Conservation (phyloP, 2,797 vertebrate species). For the Anolis apletophallus region DNA sequence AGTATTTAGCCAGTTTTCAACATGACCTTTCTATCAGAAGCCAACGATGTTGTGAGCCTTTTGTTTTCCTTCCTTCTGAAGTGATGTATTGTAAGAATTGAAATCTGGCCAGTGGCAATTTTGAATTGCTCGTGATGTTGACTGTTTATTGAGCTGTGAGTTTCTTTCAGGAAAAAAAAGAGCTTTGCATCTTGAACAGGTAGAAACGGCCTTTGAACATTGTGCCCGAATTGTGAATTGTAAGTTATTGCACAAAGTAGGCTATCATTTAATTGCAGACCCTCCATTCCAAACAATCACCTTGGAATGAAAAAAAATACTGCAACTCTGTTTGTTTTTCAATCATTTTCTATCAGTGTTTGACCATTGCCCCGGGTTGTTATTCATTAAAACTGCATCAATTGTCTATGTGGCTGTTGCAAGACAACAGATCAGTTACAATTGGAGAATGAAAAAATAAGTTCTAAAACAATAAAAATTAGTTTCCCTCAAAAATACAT, state of each 20-base stretch:
- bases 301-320: conserved; percentile 18
- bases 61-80: background rate
- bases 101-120: background rate
- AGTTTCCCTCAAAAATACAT: too few species aligned
- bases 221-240: background rate
- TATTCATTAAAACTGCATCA: too few species aligned
- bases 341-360: background rate
- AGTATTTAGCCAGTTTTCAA: background rate
- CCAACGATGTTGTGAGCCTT: conserved; percentile 25
- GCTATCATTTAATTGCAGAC: conserved; percentile 13
- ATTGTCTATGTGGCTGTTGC: too few species aligned
- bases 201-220: background rate
- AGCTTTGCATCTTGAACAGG: background rate
- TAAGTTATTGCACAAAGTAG: background rate
- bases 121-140: conserved; percentile 36
- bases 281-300: background rate
- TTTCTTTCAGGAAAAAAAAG: conserved; percentile 9
- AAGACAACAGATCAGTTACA: too few species aligned
- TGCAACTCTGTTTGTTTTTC: conserved; percentile 7
- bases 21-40: conserved; percentile 32
- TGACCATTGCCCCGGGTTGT: background rate
- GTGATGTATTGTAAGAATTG: conserved; percentile 39
- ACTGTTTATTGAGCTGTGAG: background rate
- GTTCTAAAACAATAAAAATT: too few species aligned
- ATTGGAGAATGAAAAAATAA: too few species aligned